Percentiles rank a stretch among this genome's conserved stretches.
Conservation (phyloP, 2,113 vertebrate species). For the Chinchilla lanigera region DNA sequence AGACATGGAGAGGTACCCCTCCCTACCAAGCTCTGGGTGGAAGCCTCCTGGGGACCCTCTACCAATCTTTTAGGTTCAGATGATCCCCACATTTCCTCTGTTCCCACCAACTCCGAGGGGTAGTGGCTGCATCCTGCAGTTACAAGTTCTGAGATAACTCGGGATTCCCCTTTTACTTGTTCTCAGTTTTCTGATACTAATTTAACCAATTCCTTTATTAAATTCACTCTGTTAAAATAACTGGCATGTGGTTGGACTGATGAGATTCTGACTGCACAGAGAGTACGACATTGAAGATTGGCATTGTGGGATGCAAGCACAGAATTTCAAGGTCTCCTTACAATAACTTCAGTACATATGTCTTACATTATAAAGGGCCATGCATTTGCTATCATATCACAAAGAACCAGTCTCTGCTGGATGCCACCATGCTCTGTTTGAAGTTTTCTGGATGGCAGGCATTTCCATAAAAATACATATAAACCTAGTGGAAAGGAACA, state of each 20-base stretch:
- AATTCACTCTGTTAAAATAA: constrained; percentile 11
- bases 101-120: not conserved
- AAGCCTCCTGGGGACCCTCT: not conserved
- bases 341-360: not conserved
- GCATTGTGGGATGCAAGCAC: not conserved
- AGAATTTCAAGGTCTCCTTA: not conserved
- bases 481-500: not conserved
- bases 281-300: not conserved
- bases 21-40: not conserved
- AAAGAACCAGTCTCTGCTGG: not conserved
- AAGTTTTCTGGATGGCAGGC: constrained; percentile 29
- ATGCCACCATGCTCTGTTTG: not conserved
- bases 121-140: not conserved
- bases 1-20: not conserved
- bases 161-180: not conserved
- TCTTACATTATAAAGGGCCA: not conserved
- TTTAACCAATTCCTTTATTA: not conserved
- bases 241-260: not conserved
- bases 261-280: not conserved
- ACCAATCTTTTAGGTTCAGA: not conserved
- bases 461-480: not conserved
- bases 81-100: not conserved
- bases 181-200: not conserved
- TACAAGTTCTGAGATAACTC: not conserved
- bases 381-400: not conserved